Conservation (phyloP, 2,113 vertebrate species). For the Grammomys dolichurus region DNA sequence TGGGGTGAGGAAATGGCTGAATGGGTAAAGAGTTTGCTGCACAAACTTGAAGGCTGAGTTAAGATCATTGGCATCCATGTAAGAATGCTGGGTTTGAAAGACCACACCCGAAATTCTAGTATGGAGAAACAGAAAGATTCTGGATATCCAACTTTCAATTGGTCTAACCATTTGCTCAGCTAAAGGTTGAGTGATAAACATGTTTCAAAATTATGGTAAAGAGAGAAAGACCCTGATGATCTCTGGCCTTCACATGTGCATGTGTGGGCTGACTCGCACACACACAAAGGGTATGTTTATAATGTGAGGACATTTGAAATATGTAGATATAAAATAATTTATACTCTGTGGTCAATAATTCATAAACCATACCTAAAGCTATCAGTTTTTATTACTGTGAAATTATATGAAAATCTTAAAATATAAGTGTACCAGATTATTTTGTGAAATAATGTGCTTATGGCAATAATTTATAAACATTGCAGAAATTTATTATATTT, state of each 20-base stretch:
- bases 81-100: neutral
- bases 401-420: slow-evolving; percentile 56
- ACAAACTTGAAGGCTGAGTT: neutral
- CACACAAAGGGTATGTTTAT: neutral
- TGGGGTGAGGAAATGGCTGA: neutral
- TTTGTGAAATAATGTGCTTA: slow-evolving; percentile 57
- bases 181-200: neutral
- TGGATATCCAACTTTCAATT: neutral
- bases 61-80: neutral
- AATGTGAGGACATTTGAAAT: slow-evolving; percentile 6
- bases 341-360: neutral
- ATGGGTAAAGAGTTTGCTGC: neutral
- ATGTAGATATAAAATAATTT: neutral
- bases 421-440: neutral
- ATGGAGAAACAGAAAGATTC: neutral
- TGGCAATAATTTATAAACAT: slow-evolving; percentile 53
- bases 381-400: slow-evolving; percentile 47
- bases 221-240: too few species aligned
- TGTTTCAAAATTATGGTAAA: neutral
- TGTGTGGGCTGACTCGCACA: too few species aligned
- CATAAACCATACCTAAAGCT: neutral
- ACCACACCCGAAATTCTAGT: neutral
- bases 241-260: too few species aligned
- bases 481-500: neutral
- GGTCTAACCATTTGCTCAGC: fast-evolving